Evolutionary conservation across 2,797 vertebrate species (phyloP).

Genomic region (Gephyroberyx darwinii): DNA sequence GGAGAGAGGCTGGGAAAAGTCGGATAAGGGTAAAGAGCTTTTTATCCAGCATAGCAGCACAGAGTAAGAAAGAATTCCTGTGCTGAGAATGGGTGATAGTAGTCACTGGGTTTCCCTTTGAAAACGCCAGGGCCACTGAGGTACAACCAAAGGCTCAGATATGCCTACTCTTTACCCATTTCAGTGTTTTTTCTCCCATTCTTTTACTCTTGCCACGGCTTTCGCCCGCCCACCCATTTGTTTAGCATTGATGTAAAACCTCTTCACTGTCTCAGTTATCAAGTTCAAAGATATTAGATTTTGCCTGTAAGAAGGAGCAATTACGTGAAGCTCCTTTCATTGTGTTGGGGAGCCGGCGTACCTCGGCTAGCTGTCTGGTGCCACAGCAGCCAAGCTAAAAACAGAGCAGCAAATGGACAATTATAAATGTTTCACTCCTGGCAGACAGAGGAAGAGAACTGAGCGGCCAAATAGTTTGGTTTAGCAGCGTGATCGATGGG

Average conservation of each 20-base stretch:
- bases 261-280: slow-evolving; percentile 45
- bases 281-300: slow-evolving; percentile 57
- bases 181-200: slow-evolving; percentile 19
- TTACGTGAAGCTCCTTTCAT: slow-evolving; percentile 57
- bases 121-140: slow-evolving; percentile 32
- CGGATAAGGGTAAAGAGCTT: slow-evolving; percentile 30
- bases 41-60: slow-evolving; percentile 11
- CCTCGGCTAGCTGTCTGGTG: slow-evolving; percentile 38
- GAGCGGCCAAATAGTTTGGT: slow-evolving; percentile 57
- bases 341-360: slow-evolving; percentile 46
- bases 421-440: slow-evolving; percentile 65
- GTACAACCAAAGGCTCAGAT: neutral
- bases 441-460: slow-evolving; percentile 43
- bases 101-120: slow-evolving; percentile 21
- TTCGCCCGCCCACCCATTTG: slow-evolving; percentile 4
- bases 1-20: neutral
- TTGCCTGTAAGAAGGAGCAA: slow-evolving; percentile 44
- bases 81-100: slow-evolving; percentile 10
- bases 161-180: slow-evolving; percentile 5
- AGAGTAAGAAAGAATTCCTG: slow-evolving; percentile 1
- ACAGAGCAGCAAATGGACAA: slow-evolving; percentile 64
- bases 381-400: slow-evolving; percentile 29
- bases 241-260: slow-evolving; percentile 52
- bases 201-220: slow-evolving; percentile 17
- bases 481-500: slow-evolving; percentile 62